Evolutionary conservation across 2,888 invertebrate species (phyloP), one percentile per base, ranked within the genome.

Genomic region (Brachylomia viminalis): DNA sequence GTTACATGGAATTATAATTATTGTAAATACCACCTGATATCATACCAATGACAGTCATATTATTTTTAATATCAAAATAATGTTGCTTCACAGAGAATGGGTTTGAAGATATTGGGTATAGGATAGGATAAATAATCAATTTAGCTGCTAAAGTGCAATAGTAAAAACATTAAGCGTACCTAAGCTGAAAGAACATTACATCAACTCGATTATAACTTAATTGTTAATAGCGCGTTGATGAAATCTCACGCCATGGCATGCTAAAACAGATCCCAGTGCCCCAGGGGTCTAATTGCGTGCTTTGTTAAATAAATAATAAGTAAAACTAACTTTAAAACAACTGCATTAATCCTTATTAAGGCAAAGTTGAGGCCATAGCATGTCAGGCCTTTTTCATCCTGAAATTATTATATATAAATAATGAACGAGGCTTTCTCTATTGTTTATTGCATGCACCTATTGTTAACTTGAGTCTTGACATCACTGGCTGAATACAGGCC

Each of bases 1-100:
- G 23, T 62, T 71, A 72, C 65, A 70, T 67, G 58, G n/a, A 64
- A 33, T 13, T 62, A 13, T 59, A 38, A 66, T 82, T 75, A 71
- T 49, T 82, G 49, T 42, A 64, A 54, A 59, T 42, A 83, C 45
- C 30, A 66, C 20, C 30, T 20, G 42, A 23, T 56, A 79, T 30
- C 27, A 13, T 17, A 49, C 42, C 38, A 27, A 67, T n/a, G 27
- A 23, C 47, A n/a, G 17, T 42, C 10, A 56, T 58, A 27, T 30
- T 17, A 15, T 7, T 61, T 8, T 49, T 15, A 30, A 64, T 42
- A 79, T 49, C 33, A 17, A 42, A 42, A 33, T 33, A 11, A 0
- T 42, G n/a, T 59, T 49, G 6, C 38, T 23, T 27, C 17, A 27
- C 38, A 17, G 20, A 23, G 42, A 38, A 52, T 58, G 3, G 23